Evolutionary conservation across 2,113 vertebrate species (phyloP).

Genomic region (Condylura cristata): DNA sequence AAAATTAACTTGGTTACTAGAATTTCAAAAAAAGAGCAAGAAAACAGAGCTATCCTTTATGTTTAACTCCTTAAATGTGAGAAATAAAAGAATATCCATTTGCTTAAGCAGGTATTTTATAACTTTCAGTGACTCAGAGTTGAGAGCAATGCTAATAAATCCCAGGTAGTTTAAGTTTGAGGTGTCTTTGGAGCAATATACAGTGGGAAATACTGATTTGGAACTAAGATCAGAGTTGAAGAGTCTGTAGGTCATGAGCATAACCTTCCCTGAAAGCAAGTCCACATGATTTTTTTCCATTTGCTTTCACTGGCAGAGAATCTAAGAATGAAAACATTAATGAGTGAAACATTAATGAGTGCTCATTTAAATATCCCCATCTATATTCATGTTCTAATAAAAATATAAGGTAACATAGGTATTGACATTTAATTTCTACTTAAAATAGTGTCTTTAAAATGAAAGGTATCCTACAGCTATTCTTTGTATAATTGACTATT

Average conservation of each 20-base stretch:
- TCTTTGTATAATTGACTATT: neutral
- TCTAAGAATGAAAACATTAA: neutral
- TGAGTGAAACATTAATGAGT: neutral
- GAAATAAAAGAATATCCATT: neutral
- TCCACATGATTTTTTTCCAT: neutral
- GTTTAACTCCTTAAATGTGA: neutral
- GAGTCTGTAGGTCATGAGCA: neutral
- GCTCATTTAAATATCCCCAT: neutral
- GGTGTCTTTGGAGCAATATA: neutral
- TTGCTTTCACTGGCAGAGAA: neutral
- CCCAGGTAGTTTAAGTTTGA: neutral
- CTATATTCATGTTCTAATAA: conserved; percentile 3
- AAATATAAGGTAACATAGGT: neutral
- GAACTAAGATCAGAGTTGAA: neutral
- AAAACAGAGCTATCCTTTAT: neutral
- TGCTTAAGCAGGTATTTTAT: neutral
- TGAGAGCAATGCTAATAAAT: neutral
- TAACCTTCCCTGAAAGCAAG: neutral
- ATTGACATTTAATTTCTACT: neutral
- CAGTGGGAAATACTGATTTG: neutral
- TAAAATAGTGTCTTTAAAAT: conserved; percentile 17
- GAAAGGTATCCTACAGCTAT: neutral
- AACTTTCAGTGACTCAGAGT: neutral
- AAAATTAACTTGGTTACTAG: neutral
- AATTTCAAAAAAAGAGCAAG: neutral